Percentiles rank a stretch among this genome's conserved stretches.
Conservation (phyloP, 2,888 invertebrate genomes). For the Teleiodes luculella region DNA sequence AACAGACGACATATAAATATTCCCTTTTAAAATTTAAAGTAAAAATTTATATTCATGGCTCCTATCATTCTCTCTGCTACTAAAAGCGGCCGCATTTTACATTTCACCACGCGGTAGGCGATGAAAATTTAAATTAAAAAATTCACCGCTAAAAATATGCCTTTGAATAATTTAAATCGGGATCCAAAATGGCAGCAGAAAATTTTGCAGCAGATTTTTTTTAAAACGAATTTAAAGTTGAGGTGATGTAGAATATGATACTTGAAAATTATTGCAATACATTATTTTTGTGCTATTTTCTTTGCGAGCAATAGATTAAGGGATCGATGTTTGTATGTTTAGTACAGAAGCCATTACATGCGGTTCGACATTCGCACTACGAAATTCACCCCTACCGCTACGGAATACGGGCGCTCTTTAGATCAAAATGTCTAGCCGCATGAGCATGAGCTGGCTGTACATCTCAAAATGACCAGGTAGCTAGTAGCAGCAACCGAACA, state of each 20-base stretch:
- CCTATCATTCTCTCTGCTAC: background rate
- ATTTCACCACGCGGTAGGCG: background rate
- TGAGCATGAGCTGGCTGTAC: too few species aligned
- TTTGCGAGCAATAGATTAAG: too few species aligned
- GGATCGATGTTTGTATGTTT: too few species aligned
- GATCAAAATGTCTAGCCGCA: too few species aligned
- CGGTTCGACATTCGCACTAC: too few species aligned
- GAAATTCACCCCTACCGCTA: too few species aligned
- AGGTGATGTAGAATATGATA: background rate
- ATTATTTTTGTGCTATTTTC: too few species aligned
- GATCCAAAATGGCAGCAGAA: background rate
- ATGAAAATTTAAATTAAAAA: conserved; percentile 1
- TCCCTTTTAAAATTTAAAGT: background rate
- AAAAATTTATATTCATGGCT: background rate
- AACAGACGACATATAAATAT: background rate
- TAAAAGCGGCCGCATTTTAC: background rate
- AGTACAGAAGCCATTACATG: too few species aligned
- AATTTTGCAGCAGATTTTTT: background rate
- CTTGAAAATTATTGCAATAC: too few species aligned
- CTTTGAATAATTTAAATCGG: background rate
- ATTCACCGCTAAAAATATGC: background rate
- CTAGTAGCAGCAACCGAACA: too few species aligned
- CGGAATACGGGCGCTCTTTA: too few species aligned
- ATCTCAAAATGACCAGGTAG: too few species aligned
- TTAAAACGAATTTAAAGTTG: background rate